Evolutionary conservation across 2,888 invertebrate species (phyloP).

Genomic region (Herminia tarsipennalis): DNA sequence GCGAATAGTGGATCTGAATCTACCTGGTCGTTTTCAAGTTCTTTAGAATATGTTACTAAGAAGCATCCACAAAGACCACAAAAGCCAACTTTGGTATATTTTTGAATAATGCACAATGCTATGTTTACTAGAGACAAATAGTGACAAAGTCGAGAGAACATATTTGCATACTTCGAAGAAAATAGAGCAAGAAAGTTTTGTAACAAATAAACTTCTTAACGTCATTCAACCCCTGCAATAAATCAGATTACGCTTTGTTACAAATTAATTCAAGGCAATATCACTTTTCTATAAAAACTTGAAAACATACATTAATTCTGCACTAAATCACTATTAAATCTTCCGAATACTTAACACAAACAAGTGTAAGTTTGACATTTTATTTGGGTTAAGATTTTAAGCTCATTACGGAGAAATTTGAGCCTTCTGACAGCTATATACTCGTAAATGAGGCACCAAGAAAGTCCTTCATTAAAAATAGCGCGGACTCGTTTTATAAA

Average conservation of each 20-base stretch:
- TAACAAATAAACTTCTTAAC: slow-evolving; percentile 15
- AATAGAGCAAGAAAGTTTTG: neutral
- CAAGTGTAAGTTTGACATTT: no score
- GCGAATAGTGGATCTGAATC: neutral
- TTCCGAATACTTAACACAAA: no score
- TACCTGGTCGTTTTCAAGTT: neutral
- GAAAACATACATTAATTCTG: neutral
- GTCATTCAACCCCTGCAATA: slow-evolving; percentile 9
- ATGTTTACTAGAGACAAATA: slow-evolving; percentile 11
- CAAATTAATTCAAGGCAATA: slow-evolving; percentile 9
- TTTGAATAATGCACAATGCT: neutral
- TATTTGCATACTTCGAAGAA: slow-evolving; percentile 10
- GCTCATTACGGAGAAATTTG: slow-evolving; percentile 3
- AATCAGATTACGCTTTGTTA: slow-evolving; percentile 19
- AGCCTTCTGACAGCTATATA: slow-evolving; percentile 20
- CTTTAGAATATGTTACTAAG: no score
- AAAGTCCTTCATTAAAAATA: slow-evolving; percentile 42
- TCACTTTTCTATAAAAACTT: slow-evolving; percentile 1
- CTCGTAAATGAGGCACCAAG: slow-evolving; percentile 28
- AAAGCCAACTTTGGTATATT: neutral
- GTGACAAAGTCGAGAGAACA: slow-evolving; percentile 2
- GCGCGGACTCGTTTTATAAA: slow-evolving; percentile 32
- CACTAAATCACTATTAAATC: no score
- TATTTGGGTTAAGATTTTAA: slow-evolving; percentile 26
- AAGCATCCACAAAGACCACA: no score